Base-by-base conservation (phyloP, 2,797 vertebrate species). In the Micropoecilia bifurca region DNA sequence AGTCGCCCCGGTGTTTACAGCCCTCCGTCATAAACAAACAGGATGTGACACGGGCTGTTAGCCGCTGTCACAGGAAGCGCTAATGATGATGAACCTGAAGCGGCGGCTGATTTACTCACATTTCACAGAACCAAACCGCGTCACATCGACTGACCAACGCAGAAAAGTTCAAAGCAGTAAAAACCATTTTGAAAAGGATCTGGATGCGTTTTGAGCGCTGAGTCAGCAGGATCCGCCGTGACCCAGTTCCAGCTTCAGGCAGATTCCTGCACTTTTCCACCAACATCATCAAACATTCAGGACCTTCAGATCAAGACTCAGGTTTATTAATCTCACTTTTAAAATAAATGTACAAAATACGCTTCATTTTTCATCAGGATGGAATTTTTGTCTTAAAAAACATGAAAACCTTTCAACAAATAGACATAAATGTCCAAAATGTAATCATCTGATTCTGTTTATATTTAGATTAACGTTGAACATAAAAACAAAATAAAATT, bases 21-120 rank as follows among this genome's bases (percentile, higher is more conserved):
- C 13, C 36, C 66, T 85, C 73, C 71, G 14, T 85, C 75, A 78
- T 73, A 73, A 82, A 82, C 77, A 81, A 74, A 47, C 46, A 39
- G 0, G 14, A 87, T 66, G 79, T 79, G 85, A 80, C 85, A 80
- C 30, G 1, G 45, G 28, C 72, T 73, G 74, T 71, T 74, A 57
- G 25, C 25, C 7, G 45, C 55, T 30, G 78, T 75, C 57, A 25
- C 77, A 25, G 53, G 13, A 36, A 71, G 4, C 16, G 69, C 66
- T 81, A 63, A 77, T 73, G 79, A 73, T 50, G 61, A 85, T 14
- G 43, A 87, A 75, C 73, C 57, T 45, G 46, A 68, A 73, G 72
- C 41, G 10, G 66, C 13, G 12, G 43, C 7, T 55, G 22, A 63
- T 46, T 73, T 20, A 22, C 3, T 46, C 45, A 0, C 7, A 22